Conservation (phyloP, 2,113 vertebrate species). For the Drymodes brunneopygia region DNA sequence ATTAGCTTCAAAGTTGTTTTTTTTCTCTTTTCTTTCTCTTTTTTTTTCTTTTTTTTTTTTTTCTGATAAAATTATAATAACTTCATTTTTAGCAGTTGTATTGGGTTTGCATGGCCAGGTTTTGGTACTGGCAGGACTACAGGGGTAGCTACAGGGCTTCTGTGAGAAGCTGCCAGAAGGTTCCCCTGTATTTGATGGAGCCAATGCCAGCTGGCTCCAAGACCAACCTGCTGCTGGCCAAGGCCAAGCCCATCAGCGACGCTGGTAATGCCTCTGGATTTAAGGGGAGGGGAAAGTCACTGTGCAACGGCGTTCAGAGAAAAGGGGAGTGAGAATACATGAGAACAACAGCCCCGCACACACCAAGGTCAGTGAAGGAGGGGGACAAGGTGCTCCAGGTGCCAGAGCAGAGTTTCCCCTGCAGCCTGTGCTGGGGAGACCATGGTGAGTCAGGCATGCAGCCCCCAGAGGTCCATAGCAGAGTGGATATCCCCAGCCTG, state of each 20-base stretch:
- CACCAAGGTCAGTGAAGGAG: not conserved
- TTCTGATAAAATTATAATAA: conserved; percentile 63
- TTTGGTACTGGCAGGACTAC: not conserved
- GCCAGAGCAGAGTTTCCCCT: not conserved
- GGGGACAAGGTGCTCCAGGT: not conserved
- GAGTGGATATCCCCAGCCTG: not conserved
- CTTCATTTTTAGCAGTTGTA: conserved; percentile 60
- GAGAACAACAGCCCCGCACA: not conserved
- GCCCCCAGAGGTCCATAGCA: not conserved
- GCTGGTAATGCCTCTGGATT: not conserved
- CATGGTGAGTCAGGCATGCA: not conserved
- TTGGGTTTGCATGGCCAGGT: not conserved
- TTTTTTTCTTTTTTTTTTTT: not conserved
- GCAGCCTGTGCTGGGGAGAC: not conserved
- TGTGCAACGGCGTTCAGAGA: not conserved
- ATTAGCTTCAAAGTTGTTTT: conserved; percentile 76
- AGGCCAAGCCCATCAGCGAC: rapidly evolving
- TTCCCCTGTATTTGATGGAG: not conserved
- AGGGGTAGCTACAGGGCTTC: not conserved
- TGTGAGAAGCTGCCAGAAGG: not conserved
- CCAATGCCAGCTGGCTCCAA: not conserved
- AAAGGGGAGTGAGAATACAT: not conserved
- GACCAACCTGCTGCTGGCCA: not conserved
- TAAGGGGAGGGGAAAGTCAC: not conserved
- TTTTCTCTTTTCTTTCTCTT: not conserved